A percentile compares a stretch with the other conserved stretches of the same genome.
These are phyloP conservation scores for Dicrostonyx torquatus DNA, from an alignment of 2,797 vertebrate genomes.

Conservation along the genomic window DNA sequence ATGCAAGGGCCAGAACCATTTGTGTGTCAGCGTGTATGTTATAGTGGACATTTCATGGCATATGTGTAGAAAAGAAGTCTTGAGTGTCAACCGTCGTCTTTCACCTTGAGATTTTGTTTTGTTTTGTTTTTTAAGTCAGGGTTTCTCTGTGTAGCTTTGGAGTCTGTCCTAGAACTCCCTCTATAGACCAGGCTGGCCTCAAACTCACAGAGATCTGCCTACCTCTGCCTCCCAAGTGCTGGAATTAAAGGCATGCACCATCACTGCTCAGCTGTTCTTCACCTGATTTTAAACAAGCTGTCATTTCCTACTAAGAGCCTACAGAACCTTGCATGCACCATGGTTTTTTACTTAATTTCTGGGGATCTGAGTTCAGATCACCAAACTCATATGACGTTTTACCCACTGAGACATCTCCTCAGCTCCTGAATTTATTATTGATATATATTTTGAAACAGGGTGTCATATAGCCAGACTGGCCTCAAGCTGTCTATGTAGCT, in stretches of 20 bases:
- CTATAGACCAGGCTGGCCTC: too few relatives aligned
- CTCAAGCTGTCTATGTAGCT: neutral
- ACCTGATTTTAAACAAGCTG: too few relatives aligned
- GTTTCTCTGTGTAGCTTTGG: too few relatives aligned
- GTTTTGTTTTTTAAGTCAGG: too few relatives aligned
- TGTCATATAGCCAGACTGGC: neutral
- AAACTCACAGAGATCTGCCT: too few relatives aligned
- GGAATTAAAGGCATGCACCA: too few relatives aligned
- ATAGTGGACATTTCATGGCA: neutral
- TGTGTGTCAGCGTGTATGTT: neutral
- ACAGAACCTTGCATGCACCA: neutral
- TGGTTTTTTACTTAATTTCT: neutral
- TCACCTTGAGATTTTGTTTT: too few relatives aligned
- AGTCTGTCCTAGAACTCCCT: too few relatives aligned
- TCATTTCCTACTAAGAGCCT: neutral
- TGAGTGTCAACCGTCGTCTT: neutral
- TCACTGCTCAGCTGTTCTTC: too few relatives aligned
- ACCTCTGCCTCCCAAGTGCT: too few relatives aligned
- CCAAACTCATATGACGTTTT: neutral
- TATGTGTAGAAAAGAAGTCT: neutral
- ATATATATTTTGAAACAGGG: neutral
- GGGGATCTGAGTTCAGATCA: neutral
- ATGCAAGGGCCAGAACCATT: neutral
- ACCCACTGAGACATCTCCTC: neutral
- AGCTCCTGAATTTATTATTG: neutral